Percentiles rank a stretch among this genome's conserved stretches.
Evolutionary conservation across 2,113 vertebrate species (phyloP).

Genomic region (Dinomys branickii): DNA sequence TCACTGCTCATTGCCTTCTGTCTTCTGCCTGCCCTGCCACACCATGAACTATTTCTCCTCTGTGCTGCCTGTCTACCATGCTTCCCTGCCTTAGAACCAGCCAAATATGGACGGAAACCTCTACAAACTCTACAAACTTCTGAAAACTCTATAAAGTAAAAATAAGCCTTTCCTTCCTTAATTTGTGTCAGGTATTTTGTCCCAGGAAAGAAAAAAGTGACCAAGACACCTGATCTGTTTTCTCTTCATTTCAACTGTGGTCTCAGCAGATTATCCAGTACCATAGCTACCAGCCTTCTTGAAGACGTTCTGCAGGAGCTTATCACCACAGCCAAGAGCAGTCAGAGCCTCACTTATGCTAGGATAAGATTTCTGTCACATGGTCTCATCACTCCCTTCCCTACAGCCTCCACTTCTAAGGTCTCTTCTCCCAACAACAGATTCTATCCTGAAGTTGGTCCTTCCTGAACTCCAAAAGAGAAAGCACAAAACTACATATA

Average conservation of each 20-base stretch:
- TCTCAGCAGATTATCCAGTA: background rate
- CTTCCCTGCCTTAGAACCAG: background rate
- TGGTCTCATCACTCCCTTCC: accelerated
- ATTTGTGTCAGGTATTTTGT: background rate
- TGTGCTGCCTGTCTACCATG: background rate
- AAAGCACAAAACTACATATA: background rate
- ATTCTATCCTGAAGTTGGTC: background rate
- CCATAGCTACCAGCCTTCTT: background rate
- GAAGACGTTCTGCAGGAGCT: background rate
- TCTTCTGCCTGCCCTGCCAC: background rate
- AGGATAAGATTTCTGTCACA: too few species aligned
- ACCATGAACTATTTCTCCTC: background rate
- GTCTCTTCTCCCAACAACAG: background rate
- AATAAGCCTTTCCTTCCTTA: background rate
- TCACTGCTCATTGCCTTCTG: background rate
- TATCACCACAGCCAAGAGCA: background rate
- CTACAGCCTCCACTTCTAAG: background rate
- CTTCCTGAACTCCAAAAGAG: background rate
- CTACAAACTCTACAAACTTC: background rate
- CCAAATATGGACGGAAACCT: background rate
- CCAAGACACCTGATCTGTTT: background rate
- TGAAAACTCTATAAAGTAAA: too few species aligned
- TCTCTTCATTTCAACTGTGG: background rate
- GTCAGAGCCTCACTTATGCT: background rate
- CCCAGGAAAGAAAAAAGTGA: background rate